phyloP scores from a whole-genome alignment of 2,797 vertebrate genomes.

The Emydoidea blandingii region DNA sequence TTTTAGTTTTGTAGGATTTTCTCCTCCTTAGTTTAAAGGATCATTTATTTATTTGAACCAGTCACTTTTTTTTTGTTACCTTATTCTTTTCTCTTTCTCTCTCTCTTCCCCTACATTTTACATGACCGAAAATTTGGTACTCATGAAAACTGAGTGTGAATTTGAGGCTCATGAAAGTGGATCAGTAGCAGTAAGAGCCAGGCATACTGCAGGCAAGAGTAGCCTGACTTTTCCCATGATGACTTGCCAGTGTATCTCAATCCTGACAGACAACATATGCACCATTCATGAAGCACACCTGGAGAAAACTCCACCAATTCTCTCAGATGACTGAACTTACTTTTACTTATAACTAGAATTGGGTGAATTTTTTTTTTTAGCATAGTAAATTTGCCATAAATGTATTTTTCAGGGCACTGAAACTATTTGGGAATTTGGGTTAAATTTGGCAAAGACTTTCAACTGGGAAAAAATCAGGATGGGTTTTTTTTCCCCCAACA shows the following conservation, averaged over 20 bases:
- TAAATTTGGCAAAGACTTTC: not conserved
- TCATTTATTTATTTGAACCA: not conserved
- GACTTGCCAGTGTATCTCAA: not conserved
- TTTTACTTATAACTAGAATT: not conserved
- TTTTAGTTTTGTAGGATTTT: not conserved
- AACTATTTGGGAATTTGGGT: not conserved
- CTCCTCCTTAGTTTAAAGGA: not conserved
- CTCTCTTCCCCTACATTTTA: not conserved
- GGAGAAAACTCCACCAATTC: not conserved
- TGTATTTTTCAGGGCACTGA: too few species aligned
- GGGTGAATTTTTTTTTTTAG: not conserved
- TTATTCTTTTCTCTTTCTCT: not conserved
- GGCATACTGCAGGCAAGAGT: not conserved
- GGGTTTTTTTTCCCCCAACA: not conserved
- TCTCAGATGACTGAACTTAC: not conserved
- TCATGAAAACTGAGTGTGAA: not conserved
- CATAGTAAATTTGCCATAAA: too few species aligned
- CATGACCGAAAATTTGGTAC: not conserved
- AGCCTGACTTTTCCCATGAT: not conserved
- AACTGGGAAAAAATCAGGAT: not conserved
- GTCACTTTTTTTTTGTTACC: not conserved
- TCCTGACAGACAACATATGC: not conserved
- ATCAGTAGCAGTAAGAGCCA: not conserved
- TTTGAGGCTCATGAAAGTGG: not conserved
- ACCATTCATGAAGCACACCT: not conserved